phyloP scores from a whole-genome alignment of 2,797 vertebrate species.

The Florisuga fusca region DNA sequence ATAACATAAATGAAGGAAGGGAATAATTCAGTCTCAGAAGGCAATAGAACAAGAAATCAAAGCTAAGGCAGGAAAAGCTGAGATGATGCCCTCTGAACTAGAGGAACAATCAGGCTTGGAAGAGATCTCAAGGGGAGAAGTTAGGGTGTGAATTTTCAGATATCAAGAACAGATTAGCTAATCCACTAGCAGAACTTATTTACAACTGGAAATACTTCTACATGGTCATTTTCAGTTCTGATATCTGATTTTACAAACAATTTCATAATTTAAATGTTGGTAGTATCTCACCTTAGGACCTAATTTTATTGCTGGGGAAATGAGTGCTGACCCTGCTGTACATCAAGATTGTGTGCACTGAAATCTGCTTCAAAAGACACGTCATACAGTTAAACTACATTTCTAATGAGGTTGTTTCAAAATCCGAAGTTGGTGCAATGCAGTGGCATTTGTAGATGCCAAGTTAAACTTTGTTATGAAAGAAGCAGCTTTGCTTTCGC shows the following conservation, averaged over 20 bases:
- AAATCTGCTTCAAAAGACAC: background rate
- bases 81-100: background rate
- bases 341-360: background rate
- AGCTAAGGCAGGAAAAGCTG: background rate
- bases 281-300: background rate
- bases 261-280: background rate
- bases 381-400: background rate
- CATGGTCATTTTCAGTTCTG: background rate
- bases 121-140: background rate
- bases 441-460: background rate
- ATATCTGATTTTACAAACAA: background rate
- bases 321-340: background rate
- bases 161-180: background rate
- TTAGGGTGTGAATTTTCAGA: background rate
- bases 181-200: background rate
- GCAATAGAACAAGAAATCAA: background rate
- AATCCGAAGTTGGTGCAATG: slow-evolving; percentile 1
- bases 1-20: slow-evolving; percentile 5
- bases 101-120: background rate
- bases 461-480: background rate
- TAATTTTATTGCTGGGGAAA: background rate
- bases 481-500: background rate
- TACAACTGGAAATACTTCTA: background rate
- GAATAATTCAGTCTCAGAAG: background rate
- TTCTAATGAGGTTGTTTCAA: background rate